Evolutionary conservation across 2,888 invertebrate genomes (phyloP), one percentile per base, ranked within the genome.

Genomic region (Eupeodes luniger): DNA sequence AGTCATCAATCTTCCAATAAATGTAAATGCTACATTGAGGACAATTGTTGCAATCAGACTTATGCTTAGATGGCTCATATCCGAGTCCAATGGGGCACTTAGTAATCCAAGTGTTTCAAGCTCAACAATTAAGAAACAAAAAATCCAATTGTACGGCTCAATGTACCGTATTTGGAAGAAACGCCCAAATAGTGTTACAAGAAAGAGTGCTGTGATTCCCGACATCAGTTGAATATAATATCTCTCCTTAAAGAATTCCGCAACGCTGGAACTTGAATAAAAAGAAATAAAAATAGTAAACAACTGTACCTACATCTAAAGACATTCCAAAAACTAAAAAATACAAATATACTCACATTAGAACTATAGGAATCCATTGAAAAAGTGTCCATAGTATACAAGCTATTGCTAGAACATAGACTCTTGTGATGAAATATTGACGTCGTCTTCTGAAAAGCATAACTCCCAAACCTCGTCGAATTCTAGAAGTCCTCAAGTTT

Each of bases 331-430:
- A 4, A 4, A 3, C 9, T 40, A 5, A 40, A 40, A 9, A 40
- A 5, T 5, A 5, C 40, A 40, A 40, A 7, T 5, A 67, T 61
- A 81, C 75, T 81, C 44, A 81, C 81, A 69, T 81, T 5, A 59
- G 12, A 11, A 76, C 11, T 36, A 85, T 49, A 5, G 53, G n/a
- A 7, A 85, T 0, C 85, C 85, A 85, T 64, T 85, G 81, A 4
- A 59, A 9, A 14, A 51, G 5, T 0, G 85, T 59, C 0, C 81
- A 11, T 2, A 3, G 1, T n/a, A 77, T 51, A 59, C 81, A 81
- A 3, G n/a, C 9, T 19, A 9, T 59, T 11, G 81, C 55, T 0
- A 76, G 5, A 7, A 76, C 7, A 51, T 85, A 85, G 5, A 81
- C 85, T 44, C 59, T 57, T 2, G 9, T 11, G 3, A 72, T 59